Percentiles rank a stretch among this genome's conserved stretches.
Conservation (phyloP, 1,140 invertebrate species). For the Cecropterus lyciades region DNA sequence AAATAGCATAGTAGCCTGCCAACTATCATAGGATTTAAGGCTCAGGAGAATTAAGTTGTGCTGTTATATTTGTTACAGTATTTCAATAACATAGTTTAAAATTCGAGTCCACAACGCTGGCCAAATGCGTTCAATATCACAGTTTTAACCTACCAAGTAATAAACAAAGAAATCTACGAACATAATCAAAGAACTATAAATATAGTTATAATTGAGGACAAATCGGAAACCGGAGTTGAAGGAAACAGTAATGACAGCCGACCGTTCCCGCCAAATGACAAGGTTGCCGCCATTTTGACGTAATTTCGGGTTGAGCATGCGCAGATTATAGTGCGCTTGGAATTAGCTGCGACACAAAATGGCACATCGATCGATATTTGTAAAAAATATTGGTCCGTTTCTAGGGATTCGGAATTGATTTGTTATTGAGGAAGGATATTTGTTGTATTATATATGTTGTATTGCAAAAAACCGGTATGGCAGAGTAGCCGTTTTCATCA, state of each 20-base stretch:
- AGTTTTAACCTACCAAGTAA: no score
- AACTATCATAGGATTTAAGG: no score
- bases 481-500: no score
- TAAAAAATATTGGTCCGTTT: slow-evolving; percentile 13
- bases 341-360: slow-evolving; percentile 40
- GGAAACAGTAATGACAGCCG: slow-evolving; percentile 54
- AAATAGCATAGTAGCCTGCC: no score
- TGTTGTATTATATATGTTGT: no score
- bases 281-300: slow-evolving; percentile 56
- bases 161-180: not conserved
- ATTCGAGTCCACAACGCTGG: no score
- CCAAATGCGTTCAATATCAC: no score
- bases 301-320: slow-evolving; percentile 59
- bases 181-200: not conserved
- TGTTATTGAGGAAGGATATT: no score
- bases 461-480: no score
- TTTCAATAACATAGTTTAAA: no score
- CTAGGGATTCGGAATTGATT: slow-evolving; percentile 10
- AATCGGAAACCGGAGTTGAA: slow-evolving; percentile 51
- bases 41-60: no score
- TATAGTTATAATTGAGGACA: slow-evolving; percentile 17
- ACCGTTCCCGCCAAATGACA: slow-evolving; percentile 59
- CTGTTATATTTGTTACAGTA: no score
- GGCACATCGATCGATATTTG: slow-evolving; percentile 32
- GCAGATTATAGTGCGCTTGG: slow-evolving; percentile 61